Evolutionary conservation across 1,140 invertebrate species (phyloP).

Genomic region (Planococcus citri): DNA sequence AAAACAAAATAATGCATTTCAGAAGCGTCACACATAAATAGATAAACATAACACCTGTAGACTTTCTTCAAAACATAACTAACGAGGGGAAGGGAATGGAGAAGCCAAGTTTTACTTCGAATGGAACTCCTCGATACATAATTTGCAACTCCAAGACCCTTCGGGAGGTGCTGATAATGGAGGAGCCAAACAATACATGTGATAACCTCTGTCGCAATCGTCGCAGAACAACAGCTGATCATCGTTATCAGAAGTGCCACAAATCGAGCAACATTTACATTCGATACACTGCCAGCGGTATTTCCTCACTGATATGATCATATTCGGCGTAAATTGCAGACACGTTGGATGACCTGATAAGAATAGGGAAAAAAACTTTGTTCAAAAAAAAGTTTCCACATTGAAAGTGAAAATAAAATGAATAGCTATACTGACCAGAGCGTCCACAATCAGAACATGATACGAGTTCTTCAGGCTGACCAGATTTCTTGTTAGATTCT

Average conservation of each 20-base stretch:
- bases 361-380: constrained; percentile 16
- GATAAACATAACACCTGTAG: background rate
- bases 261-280: constrained; percentile 98
- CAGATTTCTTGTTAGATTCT: constrained; percentile 91
- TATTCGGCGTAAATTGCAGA: constrained; percentile 95
- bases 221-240: constrained; percentile 98
- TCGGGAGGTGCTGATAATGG: constrained; percentile 89
- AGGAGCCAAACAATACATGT: constrained; percentile 97
- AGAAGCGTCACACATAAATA: background rate
- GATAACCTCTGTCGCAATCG: constrained; percentile 98
- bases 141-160: constrained; percentile 93
- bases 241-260: constrained; percentile 98
- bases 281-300: constrained; percentile 99
- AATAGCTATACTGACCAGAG: constrained; percentile 73
- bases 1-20: too few relatives aligned
- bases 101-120: constrained; percentile 30
- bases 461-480: constrained; percentile 86
- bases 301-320: constrained; percentile 95
- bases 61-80: too few relatives aligned
- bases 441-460: constrained; percentile 97
- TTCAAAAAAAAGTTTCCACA: too few relatives aligned
- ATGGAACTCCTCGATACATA: constrained; percentile 93
- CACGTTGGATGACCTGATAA: constrained; percentile 85
- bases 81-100: too few relatives aligned
- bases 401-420: too few relatives aligned